Percentiles rank a stretch among this genome's conserved stretches.
Evolutionary conservation across 1,140 invertebrate species (phyloP).

Genomic region (Ephestia elutella): DNA sequence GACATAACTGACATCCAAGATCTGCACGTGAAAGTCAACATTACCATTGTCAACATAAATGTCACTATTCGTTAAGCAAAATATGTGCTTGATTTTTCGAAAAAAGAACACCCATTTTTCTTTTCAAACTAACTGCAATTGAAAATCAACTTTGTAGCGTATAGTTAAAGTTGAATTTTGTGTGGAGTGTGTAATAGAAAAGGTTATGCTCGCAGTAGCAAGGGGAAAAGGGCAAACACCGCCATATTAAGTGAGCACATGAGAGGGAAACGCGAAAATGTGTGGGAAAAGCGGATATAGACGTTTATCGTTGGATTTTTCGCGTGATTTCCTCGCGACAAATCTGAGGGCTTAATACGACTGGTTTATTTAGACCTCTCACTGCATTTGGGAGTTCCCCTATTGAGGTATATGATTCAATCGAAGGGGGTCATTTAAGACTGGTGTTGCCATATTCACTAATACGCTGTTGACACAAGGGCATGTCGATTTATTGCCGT

Average conservation of each 20-base stretch:
- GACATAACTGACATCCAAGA: conserved; percentile 14
- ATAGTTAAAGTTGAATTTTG: conserved; percentile 21
- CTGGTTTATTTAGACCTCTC: conserved; percentile 34
- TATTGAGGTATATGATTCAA: not conserved
- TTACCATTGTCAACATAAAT: conserved; percentile 8
- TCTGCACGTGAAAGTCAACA: conserved; percentile 18
- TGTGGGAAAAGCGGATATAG: conserved; percentile 72
- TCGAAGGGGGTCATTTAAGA: conserved; percentile 21
- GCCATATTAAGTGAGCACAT: conserved; percentile 72
- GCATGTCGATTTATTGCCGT: conserved; percentile 60
- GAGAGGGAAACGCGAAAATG: conserved; percentile 70
- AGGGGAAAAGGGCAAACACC: conserved; percentile 68
- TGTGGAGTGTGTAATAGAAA: not conserved
- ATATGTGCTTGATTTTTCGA: conserved; percentile 29
- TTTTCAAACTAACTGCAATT: conserved; percentile 11
- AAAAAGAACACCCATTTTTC: conserved; percentile 56
- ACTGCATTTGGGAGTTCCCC: conserved; percentile 13
- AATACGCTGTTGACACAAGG: conserved; percentile 64
- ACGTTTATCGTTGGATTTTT: conserved; percentile 70
- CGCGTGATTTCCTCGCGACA: conserved; percentile 68
- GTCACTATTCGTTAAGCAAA: conserved; percentile 8
- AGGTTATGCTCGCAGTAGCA: conserved; percentile 15
- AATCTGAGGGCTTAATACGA: conserved; percentile 59
- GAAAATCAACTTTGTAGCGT: conserved; percentile 18
- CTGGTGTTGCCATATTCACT: conserved; percentile 51